A percentile compares a stretch with the other conserved stretches of the same genome.
phyloP scores from a whole-genome alignment of 2,888 invertebrate species.

The Osmoderma eremita region DNA sequence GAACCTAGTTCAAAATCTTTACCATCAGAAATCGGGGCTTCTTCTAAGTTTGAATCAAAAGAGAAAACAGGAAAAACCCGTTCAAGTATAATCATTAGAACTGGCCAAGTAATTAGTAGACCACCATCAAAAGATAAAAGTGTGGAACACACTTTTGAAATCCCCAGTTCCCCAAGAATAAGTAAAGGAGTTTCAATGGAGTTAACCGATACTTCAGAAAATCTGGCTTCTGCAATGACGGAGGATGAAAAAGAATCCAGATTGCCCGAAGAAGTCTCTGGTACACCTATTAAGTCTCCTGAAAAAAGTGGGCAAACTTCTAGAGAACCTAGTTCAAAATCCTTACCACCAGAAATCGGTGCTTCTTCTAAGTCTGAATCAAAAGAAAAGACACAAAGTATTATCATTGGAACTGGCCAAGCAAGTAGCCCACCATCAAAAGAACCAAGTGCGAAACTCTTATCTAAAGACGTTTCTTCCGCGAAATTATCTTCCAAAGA shows the following conservation, averaged over 20 bases:
- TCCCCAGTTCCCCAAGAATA: too few relatives aligned
- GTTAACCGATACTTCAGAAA: too few relatives aligned
- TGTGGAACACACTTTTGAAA: too few relatives aligned
- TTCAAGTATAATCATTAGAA: background rate
- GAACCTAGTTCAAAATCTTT: background rate
- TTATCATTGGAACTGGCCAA: background rate
- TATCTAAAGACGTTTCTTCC: slow-evolving; percentile 2
- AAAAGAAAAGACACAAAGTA: background rate
- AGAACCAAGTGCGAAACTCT: slow-evolving; percentile 1
- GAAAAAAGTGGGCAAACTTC: background rate
- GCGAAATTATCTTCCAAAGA: background rate
- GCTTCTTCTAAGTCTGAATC: background rate
- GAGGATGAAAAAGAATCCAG: too few relatives aligned
- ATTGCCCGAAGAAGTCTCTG: too few relatives aligned
- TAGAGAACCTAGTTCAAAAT: background rate
- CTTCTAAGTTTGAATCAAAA: background rate
- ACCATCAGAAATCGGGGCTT: background rate
- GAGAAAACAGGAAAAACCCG: background rate
- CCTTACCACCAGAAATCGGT: background rate
- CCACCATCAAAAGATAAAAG: background rate
- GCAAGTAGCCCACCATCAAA: background rate
- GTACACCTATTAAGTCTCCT: background rate
- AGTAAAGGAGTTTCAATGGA: too few relatives aligned
- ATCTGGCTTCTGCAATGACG: too few relatives aligned
- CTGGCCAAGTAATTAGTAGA: background rate